Evolutionary conservation across 2,888 invertebrate species (phyloP), one percentile per base, ranked within the genome.

Genomic region (Apocheima hispidaria): DNA sequence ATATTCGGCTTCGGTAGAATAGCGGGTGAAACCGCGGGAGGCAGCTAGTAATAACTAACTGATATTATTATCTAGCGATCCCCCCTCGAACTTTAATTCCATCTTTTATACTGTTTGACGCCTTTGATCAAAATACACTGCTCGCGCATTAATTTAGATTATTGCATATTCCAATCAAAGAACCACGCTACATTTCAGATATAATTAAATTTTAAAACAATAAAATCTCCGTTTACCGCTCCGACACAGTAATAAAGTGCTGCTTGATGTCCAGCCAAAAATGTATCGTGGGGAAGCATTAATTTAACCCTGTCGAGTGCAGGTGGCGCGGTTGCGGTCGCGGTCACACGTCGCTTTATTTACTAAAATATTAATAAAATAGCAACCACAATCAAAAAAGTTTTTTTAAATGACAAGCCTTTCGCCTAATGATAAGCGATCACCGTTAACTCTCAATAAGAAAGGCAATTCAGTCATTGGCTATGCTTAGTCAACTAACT

Each of bases 261-360:
- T 58, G 60, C 63, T 70, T 66, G 68, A 65, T 64, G 63, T 56
- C 50, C 66, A 65, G 70, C 68, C 68, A 70, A 68, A 70, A 66
- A 63, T 60, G 61, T 56, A 64, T 43, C 20, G 48, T 48, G 28
- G 51, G 46, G 58, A 60, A 54, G 51, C 65, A 66, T 66, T 64
- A 64, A 60, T 66, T 62, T 57, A 57, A 60, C 50, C 49, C 60
- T 63, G 70, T 65, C 70, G 49, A 49, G 52, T 56, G 53, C 70
- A 70, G 28, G 48, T 59, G 68, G 55, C 16, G 53, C n/a, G n/a
- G n/a, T n/a, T 18, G 63, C 51, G 65, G 68, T 68, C 55, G 61
- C 48, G 67, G 69, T 62, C 46, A 60, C 40, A 50, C 60, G 46
- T 50, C 33, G 51, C 48, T 60, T 40, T 62, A 59, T 67, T 69